Conservation (phyloP, 2,888 invertebrate genomes). For the Orgyia antiqua region DNA sequence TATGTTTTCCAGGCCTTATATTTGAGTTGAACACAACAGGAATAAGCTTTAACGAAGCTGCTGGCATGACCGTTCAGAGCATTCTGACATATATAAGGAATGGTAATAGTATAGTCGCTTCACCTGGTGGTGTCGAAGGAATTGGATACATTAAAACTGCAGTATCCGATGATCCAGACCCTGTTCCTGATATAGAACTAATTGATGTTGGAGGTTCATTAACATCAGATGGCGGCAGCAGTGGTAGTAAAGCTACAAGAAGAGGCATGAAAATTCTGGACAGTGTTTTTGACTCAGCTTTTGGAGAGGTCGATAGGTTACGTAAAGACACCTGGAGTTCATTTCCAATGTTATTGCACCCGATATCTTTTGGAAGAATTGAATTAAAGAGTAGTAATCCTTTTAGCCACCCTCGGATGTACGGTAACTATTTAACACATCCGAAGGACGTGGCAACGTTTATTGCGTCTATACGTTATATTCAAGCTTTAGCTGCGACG, state of each 20-base stretch:
- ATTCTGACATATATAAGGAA: constrained; percentile 40
- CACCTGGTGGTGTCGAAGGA: constrained; percentile 80
- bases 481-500: constrained; percentile 65
- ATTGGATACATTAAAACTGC: constrained; percentile 81
- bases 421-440: constrained; percentile 83
- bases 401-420: constrained; percentile 80
- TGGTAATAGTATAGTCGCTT: constrained; percentile 63
- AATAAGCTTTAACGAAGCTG: constrained; percentile 39
- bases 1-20: constrained; percentile 81
- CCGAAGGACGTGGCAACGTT: constrained; percentile 80
- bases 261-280: constrained; percentile 57
- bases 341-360: constrained; percentile 81
- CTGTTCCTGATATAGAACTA: constrained; percentile 84
- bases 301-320: constrained; percentile 46
- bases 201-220: constrained; percentile 78
- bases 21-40: constrained; percentile 72
- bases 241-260: constrained; percentile 51
- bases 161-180: constrained; percentile 60
- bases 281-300: constrained; percentile 49
- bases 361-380: constrained; percentile 83
- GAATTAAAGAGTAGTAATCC: constrained; percentile 81
- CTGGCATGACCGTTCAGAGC: constrained; percentile 29
- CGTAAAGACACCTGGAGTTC: constrained; percentile 72
- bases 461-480: constrained; percentile 76
- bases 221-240: constrained; percentile 52